Base-by-base conservation (phyloP, 2,797 vertebrate species). In the Anolis apletophallus region DNA sequence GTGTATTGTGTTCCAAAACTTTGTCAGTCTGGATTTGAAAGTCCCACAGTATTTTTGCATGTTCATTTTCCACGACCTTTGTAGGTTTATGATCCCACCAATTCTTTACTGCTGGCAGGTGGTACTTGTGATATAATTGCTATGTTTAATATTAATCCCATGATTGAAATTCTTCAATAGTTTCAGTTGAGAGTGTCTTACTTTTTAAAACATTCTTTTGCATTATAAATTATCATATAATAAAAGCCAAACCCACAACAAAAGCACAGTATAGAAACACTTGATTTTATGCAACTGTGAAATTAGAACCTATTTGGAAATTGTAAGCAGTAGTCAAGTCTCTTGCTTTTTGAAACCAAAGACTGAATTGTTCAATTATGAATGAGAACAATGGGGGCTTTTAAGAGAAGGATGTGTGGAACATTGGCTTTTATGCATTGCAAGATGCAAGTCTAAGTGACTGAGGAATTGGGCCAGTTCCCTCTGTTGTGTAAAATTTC, bases 371-470 rank as follows among this genome's bases (percentile, higher is more conserved):
- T 89, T 92, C 89, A 85, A 72, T 91, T 87, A 91, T 93, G 89
- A 94, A 92, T 94, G 81, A 91, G 94, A 95, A 95, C 91, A 95
- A 94, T 93, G 89, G 91, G 71, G 93, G 91, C 89, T 94, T 95
- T 94, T 87, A 88, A 92, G 90, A 90, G 89, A 91, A 94, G 82
- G 84, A 77, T 73, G 23, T 89, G 80, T 85, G 81, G 88, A 93
- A 94, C 74, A 83, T 80, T 93, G 92, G 86, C 87, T 94, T 92
- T 94, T 94, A 94, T 94, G 77, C 85, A 79, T 75, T 91, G 90
- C 91, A 93, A 94, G 86, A 88, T 86, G 85, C 82, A 94, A 92
- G 88, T 88, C 86, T 93, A 86, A 93, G 80, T 84, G 87, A 87
- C 80, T 89, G 92, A 91, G 82, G 89, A 92, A 54, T 81, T 92